Base-by-base conservation (phyloP, 2,797 vertebrate genomes). In the Xiphophorus birchmanni region DNA sequence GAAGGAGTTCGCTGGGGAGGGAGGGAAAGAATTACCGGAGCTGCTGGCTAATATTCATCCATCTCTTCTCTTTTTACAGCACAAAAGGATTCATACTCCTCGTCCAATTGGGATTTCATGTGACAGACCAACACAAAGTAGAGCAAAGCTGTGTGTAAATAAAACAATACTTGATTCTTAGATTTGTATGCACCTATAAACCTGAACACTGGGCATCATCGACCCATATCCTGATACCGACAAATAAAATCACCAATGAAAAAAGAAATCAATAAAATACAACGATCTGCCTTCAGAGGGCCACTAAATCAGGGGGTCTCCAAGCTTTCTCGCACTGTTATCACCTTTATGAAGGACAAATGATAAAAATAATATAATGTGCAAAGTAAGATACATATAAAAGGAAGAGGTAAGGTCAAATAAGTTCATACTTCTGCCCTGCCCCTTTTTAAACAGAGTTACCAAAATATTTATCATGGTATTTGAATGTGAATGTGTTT, bases 11-110 rank as follows among this genome's bases (percentile, higher is more conserved):
- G 86, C 83, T 48, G 42, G 84, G 87, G 84, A 85, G 58, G 78
- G 40, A 82, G 76, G 82, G 83, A 82, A 86, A 87, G 82, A 86
- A 90, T 85, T 80, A 0, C 47, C 63, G 84, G 82, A 91, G 67
- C 84, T 81, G 74, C 77, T 76, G 84, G 82, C 15, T 5, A 81
- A 81, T 75, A 72, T 84, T 78, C 56, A 56, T 75, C 63, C 56
- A 65, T 81, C 71, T 78, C 71, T 54, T 48, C 77, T 60, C 13
- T 50, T 73, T 73, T 21, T 5, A 40, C 35, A 23, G 3, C 11
- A 37, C 37, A 40, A 21, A 40, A 40, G 35, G 4, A 23, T 40
- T 40, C 37, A 4, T 12, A 67, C 35, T 18, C 35, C 4, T 40
- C 9, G 17, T 35, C 40, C 40, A 67, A 21, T 11, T 40, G 35